Base-by-base conservation (phyloP, 2,113 vertebrate species). In the Indicator indicator region DNA sequence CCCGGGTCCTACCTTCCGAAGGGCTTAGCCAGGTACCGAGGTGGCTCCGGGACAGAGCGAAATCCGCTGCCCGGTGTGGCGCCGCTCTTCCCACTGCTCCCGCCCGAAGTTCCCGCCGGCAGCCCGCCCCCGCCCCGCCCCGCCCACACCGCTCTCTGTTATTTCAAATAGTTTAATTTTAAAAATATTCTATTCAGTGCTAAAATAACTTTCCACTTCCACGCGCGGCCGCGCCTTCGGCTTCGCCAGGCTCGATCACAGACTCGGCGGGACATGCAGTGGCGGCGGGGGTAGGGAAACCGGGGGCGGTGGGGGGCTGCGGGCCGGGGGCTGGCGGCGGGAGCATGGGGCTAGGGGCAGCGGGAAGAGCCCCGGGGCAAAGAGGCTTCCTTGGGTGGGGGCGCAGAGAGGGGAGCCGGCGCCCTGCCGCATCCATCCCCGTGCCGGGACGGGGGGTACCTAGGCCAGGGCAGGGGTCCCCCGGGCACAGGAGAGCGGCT, bases 151-250 rank as follows among this genome's bases (percentile, higher is more conserved):
- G 50, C 15, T 46, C 28, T n/a, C 87, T 50, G 33, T 98, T 98
- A 98, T 95, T 97, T 97, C 97, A 98, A 98, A 98, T 97, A 97
- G 85, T 98, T 98, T 98, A 97, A 97, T 97, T 98, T 98, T 95
- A 97, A 98, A 98, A 98, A 98, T 98, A 98, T 94, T 98, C 97
- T 98, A 97, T 98, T 98, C 97, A 97, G 97, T 98, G 98, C 98
- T 98, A 98, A 98, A 98, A 98, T 98, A 98, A 96, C 97, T 98
- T 96, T 98, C 97, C 97, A 96, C 97, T 97, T 97, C 97, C 97
- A 95, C 95, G 87, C 90, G 90, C 80, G 74, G 96, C 95, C 95
- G 67, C 70, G 26, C 82, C 92, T 91, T 94, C 94, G 78, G 62
- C 84, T 96, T 95, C 95, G 92, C 96, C 93, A 92, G 97, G 96